Conservation (phyloP, 2,888 invertebrate species). For the Coenonympha arcania region DNA sequence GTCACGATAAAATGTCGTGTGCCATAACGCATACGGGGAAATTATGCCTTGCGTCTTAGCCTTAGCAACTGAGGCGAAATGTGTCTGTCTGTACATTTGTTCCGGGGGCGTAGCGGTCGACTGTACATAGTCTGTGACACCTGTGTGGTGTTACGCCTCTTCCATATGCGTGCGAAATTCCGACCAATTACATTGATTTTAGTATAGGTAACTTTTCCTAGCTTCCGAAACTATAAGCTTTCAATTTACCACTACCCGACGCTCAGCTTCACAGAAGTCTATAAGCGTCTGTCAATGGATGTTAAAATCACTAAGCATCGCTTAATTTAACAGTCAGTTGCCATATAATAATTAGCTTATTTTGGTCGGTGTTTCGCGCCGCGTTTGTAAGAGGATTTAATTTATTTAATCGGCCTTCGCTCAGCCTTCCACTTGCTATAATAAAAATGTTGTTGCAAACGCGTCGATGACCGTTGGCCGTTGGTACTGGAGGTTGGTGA, state of each 20-base stretch:
- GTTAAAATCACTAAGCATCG: no score
- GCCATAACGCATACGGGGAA: constrained; percentile 1
- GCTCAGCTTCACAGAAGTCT: no score
- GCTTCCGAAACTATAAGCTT: no score
- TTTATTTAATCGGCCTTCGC: constrained; percentile 28
- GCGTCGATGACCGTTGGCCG: constrained; percentile 36
- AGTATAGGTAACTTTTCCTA: no score
- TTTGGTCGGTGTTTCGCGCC: background rate
- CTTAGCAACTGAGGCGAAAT: background rate
- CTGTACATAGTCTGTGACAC: constrained; percentile 43
- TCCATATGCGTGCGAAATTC: background rate
- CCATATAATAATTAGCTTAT: background rate
- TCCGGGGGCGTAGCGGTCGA: constrained; percentile 26
- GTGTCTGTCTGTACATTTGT: constrained; percentile 31
- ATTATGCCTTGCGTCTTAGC: background rate
- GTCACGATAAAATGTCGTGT: background rate
- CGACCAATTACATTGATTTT: no score
- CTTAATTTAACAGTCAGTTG: no score
- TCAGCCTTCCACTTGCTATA: constrained; percentile 33
- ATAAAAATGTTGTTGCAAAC: constrained; percentile 44
- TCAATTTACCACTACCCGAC: no score
- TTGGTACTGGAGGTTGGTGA: background rate
- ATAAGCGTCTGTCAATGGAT: no score
- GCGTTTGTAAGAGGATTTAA: constrained; percentile 21
- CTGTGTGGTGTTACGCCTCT: no score